These are phyloP conservation scores for Sebastes aleutianus DNA, from an alignment of 2,797 vertebrate species.

Conservation along the genomic window DNA sequence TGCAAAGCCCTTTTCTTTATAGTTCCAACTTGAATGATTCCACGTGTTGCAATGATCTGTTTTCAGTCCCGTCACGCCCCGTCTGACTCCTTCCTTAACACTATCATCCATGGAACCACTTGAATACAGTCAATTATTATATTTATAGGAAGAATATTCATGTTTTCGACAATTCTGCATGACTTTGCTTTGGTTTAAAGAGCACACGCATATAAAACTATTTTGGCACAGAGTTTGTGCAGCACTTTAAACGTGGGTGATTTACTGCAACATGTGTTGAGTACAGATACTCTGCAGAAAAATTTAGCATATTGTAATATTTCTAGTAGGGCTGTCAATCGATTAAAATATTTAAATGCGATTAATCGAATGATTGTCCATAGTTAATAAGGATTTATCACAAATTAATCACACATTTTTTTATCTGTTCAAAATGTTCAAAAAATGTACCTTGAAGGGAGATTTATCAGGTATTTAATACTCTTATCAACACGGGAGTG, in stretches of 20 bases:
- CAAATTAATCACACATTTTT: no score
- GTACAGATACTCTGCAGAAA: slow-evolving; percentile 1
- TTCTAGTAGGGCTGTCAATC: neutral
- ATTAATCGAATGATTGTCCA: no score
- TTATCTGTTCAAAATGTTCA: no score
- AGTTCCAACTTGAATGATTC: slow-evolving; percentile 47
- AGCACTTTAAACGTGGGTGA: neutral
- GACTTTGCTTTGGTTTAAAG: neutral
- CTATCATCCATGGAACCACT: neutral
- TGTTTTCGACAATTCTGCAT: neutral
- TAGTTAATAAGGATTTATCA: no score
- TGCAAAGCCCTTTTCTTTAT: slow-evolving; percentile 44
- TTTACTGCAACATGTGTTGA: neutral
- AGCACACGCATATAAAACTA: neutral
- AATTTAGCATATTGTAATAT: neutral
- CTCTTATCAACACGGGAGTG: no score
- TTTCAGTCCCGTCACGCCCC: slow-evolving; percentile 16
- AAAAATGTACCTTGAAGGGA: no score
- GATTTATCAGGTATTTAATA: no score
- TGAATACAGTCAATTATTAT: neutral
- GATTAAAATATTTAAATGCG: no score
- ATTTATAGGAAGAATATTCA: neutral
- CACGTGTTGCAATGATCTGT: slow-evolving; percentile 53
- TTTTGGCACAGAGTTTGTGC: neutral
- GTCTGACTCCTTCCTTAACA: neutral